These are phyloP conservation scores for Centropus unirufus DNA, from an alignment of 2,113 vertebrate species.

Conservation along the genomic window DNA sequence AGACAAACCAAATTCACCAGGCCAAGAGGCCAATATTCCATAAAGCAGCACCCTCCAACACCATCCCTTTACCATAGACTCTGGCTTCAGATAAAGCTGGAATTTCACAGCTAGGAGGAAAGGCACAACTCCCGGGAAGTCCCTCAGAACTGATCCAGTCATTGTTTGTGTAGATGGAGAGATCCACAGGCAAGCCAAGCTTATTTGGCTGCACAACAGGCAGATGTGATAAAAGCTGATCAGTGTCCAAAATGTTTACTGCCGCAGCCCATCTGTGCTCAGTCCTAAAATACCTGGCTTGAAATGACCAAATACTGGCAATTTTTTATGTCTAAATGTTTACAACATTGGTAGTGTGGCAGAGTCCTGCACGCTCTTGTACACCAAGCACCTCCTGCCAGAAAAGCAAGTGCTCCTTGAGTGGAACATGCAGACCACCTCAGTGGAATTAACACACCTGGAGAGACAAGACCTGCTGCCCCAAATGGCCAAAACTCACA, in stretches of 20 bases:
- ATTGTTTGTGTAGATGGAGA: neutral
- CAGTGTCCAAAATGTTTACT: neutral
- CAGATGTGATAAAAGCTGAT: slow-evolving; percentile 31
- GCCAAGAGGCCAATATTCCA: neutral
- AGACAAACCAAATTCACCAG: neutral
- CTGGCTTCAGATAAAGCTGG: neutral
- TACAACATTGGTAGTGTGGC: fast-evolving
- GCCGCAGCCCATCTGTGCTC: neutral
- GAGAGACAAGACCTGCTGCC: neutral
- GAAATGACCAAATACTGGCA: neutral
- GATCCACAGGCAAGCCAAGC: neutral
- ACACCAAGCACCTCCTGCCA: neutral
- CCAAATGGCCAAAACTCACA: fast-evolving
- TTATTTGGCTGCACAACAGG: neutral
- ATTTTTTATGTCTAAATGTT: fast-evolving
- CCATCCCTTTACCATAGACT: fast-evolving
- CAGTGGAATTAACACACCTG: neutral
- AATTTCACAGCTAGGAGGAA: neutral
- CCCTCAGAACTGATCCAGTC: neutral
- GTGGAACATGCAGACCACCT: fast-evolving
- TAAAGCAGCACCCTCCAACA: fast-evolving
- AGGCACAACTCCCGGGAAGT: neutral
- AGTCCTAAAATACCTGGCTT: neutral
- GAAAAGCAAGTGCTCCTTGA: fast-evolving
- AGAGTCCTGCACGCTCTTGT: fast-evolving